These are phyloP conservation scores for Byasa hedistus DNA, from an alignment of 2,888 invertebrate genomes.

Conservation along the genomic window DNA sequence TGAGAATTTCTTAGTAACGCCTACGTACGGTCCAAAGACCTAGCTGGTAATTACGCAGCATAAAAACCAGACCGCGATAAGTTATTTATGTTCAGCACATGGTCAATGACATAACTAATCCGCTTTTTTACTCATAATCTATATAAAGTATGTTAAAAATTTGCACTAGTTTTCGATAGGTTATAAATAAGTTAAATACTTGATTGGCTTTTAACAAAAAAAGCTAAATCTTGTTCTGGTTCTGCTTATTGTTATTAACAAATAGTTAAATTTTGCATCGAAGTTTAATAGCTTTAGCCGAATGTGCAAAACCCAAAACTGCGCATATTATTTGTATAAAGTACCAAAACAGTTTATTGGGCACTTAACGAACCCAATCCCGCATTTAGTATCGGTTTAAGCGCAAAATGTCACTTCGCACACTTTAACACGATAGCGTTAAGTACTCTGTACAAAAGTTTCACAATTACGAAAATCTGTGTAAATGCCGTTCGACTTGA, in stretches of 20 bases:
- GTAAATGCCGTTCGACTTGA: slow-evolving; percentile 12
- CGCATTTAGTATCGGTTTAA: slow-evolving; percentile 9
- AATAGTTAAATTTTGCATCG: background rate
- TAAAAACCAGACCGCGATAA: slow-evolving; percentile 2
- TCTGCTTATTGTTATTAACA: background rate
- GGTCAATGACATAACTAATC: background rate
- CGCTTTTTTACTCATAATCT: too few species aligned
- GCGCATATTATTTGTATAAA: slow-evolving; percentile 7
- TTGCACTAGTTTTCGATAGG: too few species aligned
- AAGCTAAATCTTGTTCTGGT: background rate
- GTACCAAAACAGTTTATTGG: slow-evolving; percentile 11
- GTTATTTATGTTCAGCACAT: background rate
- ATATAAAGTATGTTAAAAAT: too few species aligned
- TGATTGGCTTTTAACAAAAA: too few species aligned
- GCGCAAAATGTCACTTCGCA: slow-evolving; percentile 20
- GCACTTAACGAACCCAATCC: slow-evolving; percentile 2
- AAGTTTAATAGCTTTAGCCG: background rate
- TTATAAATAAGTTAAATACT: too few species aligned
- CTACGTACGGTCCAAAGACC: slow-evolving; percentile 10
- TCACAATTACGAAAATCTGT: slow-evolving; percentile 26
- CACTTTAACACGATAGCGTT: slow-evolving; percentile 17
- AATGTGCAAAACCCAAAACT: background rate
- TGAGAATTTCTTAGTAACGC: slow-evolving; percentile 25
- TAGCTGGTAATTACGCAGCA: slow-evolving; percentile 13
- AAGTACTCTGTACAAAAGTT: slow-evolving; percentile 18